phyloP scores from a whole-genome alignment of 2,888 invertebrate species.

The Rhimphoctona megacephalus region DNA sequence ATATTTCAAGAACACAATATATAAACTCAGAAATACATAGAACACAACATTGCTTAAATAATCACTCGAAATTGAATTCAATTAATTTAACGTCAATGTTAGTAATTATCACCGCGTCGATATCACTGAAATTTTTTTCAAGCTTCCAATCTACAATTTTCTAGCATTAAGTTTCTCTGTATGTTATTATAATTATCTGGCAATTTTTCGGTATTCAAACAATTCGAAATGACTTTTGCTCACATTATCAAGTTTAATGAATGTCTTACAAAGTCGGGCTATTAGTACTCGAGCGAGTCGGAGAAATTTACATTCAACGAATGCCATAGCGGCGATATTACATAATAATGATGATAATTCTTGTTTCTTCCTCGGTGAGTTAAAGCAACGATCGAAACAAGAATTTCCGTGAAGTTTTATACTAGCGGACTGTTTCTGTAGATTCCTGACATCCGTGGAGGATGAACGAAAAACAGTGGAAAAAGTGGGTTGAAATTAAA shows the following conservation, averaged over 20 bases:
- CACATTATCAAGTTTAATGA: slow-evolving; percentile 4
- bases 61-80: no score
- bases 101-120: background rate
- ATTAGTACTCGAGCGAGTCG: slow-evolving; percentile 27
- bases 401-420: slow-evolving; percentile 53
- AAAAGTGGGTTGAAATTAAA: slow-evolving; percentile 72
- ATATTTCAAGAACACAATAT: background rate
- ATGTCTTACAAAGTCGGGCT: slow-evolving; percentile 9
- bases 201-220: background rate
- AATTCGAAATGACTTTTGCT: background rate
- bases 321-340: slow-evolving; percentile 26
- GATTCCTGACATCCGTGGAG: slow-evolving; percentile 26
- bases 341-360: slow-evolving; percentile 44
- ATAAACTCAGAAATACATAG: background rate
- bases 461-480: slow-evolving; percentile 53
- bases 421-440: slow-evolving; percentile 9
- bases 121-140: background rate
- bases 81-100: background rate
- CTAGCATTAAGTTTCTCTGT: no score
- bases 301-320: slow-evolving; percentile 6
- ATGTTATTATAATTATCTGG: background rate
- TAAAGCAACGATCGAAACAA: slow-evolving; percentile 37
- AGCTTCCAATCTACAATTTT: no score
- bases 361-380: slow-evolving; percentile 35
- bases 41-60: background rate